phyloP scores from a whole-genome alignment of 1,140 invertebrate genomes.

The Bombus waltoni region DNA sequence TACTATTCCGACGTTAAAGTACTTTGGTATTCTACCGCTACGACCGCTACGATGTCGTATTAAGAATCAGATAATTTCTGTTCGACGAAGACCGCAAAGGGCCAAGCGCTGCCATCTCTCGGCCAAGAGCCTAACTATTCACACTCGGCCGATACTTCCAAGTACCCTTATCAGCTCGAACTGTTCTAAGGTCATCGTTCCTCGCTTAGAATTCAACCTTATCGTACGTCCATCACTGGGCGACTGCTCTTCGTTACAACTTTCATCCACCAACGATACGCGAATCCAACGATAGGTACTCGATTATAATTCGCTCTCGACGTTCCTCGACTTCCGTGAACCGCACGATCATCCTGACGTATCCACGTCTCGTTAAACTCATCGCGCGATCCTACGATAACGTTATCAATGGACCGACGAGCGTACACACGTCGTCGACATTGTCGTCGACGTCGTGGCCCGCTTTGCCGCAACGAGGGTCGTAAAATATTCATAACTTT shows the following conservation, averaged over 20 bases:
- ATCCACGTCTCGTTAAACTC: neutral
- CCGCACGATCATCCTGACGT: neutral
- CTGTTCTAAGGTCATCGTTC: constrained; percentile 18
- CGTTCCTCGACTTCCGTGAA: neutral
- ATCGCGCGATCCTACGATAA: constrained; percentile 8
- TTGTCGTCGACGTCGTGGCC: neutral
- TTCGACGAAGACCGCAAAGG: neutral
- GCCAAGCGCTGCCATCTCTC: constrained; percentile 48
- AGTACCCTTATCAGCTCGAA: constrained; percentile 45
- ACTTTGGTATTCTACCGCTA: too few species aligned
- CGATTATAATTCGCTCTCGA: neutral
- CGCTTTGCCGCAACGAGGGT: constrained; percentile 10
- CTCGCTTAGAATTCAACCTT: constrained; percentile 54
- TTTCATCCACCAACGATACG: constrained; percentile 24
- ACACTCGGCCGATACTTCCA: constrained; percentile 51
- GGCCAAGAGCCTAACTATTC: neutral
- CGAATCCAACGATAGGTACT: constrained; percentile 44
- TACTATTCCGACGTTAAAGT: neutral
- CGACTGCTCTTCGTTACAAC: neutral
- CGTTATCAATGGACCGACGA: constrained; percentile 40
- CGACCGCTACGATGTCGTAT: neutral
- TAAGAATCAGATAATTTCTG: neutral
- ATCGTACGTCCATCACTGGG: constrained; percentile 53
- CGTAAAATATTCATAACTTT: constrained; percentile 83
- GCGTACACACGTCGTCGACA: neutral